These are phyloP conservation scores for Acronicta leporina DNA, from an alignment of 2,888 invertebrate genomes.

Conservation along the genomic window DNA sequence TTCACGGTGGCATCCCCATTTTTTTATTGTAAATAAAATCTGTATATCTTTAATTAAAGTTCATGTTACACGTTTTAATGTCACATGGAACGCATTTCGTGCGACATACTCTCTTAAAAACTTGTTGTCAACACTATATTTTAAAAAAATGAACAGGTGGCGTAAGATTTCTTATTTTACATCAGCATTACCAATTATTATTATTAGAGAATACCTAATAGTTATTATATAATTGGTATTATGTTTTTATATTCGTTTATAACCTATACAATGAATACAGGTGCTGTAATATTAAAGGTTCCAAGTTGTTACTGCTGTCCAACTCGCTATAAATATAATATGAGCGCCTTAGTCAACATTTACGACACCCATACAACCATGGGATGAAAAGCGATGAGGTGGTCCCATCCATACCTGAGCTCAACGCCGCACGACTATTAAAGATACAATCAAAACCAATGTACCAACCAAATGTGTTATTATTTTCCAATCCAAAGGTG, in stretches of 20 bases:
- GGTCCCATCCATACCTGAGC: slow-evolving; percentile 13
- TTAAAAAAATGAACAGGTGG: too few species aligned
- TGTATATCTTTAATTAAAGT: background rate
- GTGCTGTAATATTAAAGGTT: background rate
- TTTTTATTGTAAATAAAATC: slow-evolving; percentile 15
- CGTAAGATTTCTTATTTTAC: too few species aligned
- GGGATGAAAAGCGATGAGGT: slow-evolving; percentile 21
- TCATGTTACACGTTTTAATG: background rate
- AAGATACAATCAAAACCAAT: slow-evolving; percentile 30
- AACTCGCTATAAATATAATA: too few species aligned
- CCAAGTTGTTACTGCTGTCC: background rate
- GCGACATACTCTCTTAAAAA: too few species aligned
- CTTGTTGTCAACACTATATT: background rate
- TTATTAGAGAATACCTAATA: too few species aligned
- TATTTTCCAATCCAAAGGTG: slow-evolving; percentile 49
- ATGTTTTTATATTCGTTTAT: too few species aligned
- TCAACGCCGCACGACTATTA: slow-evolving; percentile 17
- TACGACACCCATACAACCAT: background rate
- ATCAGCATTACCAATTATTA: too few species aligned
- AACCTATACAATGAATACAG: too few species aligned
- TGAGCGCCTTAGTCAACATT: slow-evolving; percentile 7
- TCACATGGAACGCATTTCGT: background rate
- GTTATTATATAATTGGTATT: too few species aligned
- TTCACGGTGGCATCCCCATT: slow-evolving; percentile 41
- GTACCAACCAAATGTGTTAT: slow-evolving; percentile 54